Evolutionary conservation across 1,140 invertebrate species (phyloP).

Genomic region (Megalopta genalis): DNA sequence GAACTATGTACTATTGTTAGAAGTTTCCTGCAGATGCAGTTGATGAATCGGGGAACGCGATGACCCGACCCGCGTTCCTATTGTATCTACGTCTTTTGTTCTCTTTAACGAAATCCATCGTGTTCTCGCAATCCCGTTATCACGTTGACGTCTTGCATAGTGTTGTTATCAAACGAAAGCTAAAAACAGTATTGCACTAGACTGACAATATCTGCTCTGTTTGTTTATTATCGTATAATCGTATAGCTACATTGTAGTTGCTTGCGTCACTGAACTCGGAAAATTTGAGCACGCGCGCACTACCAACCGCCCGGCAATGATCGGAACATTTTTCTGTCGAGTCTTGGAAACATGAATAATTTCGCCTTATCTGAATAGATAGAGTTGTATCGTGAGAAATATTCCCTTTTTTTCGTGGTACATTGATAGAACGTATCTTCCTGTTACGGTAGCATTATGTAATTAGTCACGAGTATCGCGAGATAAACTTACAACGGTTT

Average conservation of each 20-base stretch:
- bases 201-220: neutral
- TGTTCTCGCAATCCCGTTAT: constrained; percentile 26
- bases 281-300: neutral
- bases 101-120: constrained; percentile 9
- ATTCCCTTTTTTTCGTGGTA: neutral
- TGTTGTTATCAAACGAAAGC: neutral
- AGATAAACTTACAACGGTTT: neutral
- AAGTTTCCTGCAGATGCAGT: neutral
- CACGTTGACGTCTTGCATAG: constrained; percentile 8
- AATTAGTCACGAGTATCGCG: neutral
- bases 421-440: neutral
- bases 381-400: neutral
- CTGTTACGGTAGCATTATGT: neutral
- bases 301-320: neutral
- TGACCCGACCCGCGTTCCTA: constrained; percentile 1
- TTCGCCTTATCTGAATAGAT: neutral
- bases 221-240: neutral
- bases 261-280: constrained; percentile 11
- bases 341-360: neutral
- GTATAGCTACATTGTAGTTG: neutral
- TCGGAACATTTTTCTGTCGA: neutral
- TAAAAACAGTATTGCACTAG: neutral
- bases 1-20: neutral
- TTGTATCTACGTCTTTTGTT: constrained; percentile 19
- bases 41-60: constrained; percentile 6